Evolutionary conservation across 2,113 vertebrate species (phyloP).

Genomic region (Fukomys damarensis): DNA sequence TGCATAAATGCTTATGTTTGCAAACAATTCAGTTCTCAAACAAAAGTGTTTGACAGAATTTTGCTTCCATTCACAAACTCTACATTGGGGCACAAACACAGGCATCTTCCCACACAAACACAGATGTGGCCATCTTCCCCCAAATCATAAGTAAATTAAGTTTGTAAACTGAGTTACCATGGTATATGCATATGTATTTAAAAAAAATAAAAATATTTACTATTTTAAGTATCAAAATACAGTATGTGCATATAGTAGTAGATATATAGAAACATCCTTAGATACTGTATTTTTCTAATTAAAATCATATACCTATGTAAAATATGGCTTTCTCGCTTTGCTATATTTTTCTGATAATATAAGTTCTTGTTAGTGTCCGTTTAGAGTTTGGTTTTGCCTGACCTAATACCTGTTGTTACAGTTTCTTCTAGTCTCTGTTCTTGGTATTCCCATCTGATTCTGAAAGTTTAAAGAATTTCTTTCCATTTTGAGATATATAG

Average conservation of each 20-base stretch:
- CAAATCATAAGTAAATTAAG: background rate
- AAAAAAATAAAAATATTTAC: background rate
- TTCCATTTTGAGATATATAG: background rate
- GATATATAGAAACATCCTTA: background rate
- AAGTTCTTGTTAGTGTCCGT: background rate
- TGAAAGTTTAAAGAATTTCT: background rate
- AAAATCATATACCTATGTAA: background rate
- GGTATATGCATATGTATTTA: background rate
- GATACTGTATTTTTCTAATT: background rate
- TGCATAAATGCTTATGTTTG: background rate
- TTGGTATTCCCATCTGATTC: slow-evolving; percentile 5
- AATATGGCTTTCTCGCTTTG: background rate
- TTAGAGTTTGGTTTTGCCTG: background rate
- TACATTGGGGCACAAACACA: background rate
- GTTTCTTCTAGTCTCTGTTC: slow-evolving; percentile 39
- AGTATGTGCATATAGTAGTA: no score
- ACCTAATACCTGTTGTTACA: background rate
- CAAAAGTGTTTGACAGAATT: background rate
- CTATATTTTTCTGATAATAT: background rate
- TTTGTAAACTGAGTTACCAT: background rate
- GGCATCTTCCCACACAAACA: background rate
- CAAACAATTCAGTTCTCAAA: background rate
- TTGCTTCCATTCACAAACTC: background rate
- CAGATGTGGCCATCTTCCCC: background rate
- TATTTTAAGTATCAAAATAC: background rate